Conservation (phyloP, 2,113 vertebrate species). For the Blennius ocellaris region DNA sequence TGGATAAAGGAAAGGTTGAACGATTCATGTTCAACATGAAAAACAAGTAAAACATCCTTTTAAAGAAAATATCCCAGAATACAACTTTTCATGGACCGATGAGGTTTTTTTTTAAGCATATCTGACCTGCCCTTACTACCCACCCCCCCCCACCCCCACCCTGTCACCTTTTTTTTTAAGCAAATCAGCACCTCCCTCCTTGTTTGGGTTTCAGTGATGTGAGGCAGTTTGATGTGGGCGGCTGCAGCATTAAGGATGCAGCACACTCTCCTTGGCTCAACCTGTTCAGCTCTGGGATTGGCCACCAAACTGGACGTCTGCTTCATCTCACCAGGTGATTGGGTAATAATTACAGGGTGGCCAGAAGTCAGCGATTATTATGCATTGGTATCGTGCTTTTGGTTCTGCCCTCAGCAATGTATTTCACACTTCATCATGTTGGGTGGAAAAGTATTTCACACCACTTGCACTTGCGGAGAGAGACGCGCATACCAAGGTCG, state of each 20-base stretch:
- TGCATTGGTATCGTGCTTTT: slow-evolving; percentile 70
- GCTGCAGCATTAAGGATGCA: slow-evolving; percentile 46
- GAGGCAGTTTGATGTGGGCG: slow-evolving; percentile 44
- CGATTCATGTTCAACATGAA: background rate
- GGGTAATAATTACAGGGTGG: slow-evolving; percentile 67
- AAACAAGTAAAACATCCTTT: background rate
- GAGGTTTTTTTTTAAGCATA: background rate
- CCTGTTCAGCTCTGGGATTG: slow-evolving; percentile 47
- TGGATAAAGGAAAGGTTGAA: background rate
- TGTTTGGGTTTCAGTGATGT: background rate
- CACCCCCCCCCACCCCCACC: too few species aligned
- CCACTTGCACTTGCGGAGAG: slow-evolving; percentile 66
- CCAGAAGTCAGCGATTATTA: slow-evolving; percentile 71
- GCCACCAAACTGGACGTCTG: slow-evolving; percentile 46
- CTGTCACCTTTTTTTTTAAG: background rate
- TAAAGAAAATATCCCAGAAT: too few species aligned
- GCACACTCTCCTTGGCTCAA: slow-evolving; percentile 36
- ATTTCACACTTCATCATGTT: slow-evolving; percentile 81
- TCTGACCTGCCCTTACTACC: background rate
- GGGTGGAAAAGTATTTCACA: slow-evolving; percentile 75
- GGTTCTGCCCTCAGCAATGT: slow-evolving; percentile 68
- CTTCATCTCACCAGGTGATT: slow-evolving; percentile 72
- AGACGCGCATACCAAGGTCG: slow-evolving; percentile 59
- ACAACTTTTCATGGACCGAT: background rate
- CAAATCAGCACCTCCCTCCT: slow-evolving; percentile 12